Base-by-base conservation (phyloP, 1,140 invertebrate species). In the Phenacoccus solenopsis region DNA sequence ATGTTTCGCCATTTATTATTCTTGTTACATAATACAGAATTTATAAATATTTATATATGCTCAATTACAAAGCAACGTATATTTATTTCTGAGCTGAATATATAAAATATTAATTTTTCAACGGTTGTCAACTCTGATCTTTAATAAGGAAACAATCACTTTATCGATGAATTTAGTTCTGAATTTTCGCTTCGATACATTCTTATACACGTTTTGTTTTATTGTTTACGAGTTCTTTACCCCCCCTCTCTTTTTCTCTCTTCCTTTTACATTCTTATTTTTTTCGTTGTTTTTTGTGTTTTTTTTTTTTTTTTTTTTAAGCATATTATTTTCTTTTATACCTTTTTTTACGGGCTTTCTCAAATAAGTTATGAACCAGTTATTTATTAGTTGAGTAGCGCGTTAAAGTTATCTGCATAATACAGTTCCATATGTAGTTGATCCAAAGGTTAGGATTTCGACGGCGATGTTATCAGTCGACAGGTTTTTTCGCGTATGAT, bases 291-390 rank as follows among this genome's bases (percentile, higher is more conserved):
- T 24, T 24, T 64, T 64, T 64, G 10, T 64, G 10, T 64, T 64
- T 20, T 22, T 64, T 64, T 64, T 64, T 24, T 64, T 64, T 64
- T 59, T 59, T 59, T 64, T 49, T 49, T 9, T 16, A 49, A 16
- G 38, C 38, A 49, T n/a, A 49, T 49, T 49, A 49, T 49, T 49
- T 49, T 49, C 38, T 49, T 49, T 49, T 49, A 49, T 49, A 49
- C 38, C 59, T 64, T 64, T 64, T 64, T 24, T 64, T 64, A 64
- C 59, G 59, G 59, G 59, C 25, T 64, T 64, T 64, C 25, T 64
- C 59, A 25, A 24, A 24, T 25, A 64, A 64, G 25, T 64, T 64
- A 64, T 27, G 25, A 24, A 64, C 59, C 59, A 27, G 25, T 25
- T 27, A 27, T 25, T 24, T 64, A 22, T 64, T 64, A 27, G 59